Evolutionary conservation across 2,113 vertebrate genomes (phyloP).

Genomic region (Microcebus ravelobensis): DNA sequence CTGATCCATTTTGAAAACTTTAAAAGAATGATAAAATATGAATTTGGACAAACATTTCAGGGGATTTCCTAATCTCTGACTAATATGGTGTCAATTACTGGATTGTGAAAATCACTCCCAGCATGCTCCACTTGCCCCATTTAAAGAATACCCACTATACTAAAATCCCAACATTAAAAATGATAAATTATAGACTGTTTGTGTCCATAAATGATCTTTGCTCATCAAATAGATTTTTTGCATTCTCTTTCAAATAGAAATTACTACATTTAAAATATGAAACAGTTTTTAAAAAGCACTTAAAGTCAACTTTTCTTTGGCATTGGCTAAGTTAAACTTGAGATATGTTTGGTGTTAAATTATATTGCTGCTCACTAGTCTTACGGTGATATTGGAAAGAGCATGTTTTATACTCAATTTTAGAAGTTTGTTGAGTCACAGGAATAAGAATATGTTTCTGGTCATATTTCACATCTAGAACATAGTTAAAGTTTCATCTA

Average conservation of each 20-base stretch:
- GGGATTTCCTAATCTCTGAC: conserved; percentile 1
- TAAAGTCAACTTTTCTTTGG: neutral
- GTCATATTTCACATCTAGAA: neutral
- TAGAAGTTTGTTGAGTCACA: neutral
- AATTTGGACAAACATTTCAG: conserved; percentile 12
- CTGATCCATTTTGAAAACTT: conserved; percentile 27
- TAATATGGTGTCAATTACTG: neutral
- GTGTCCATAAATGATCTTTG: neutral
- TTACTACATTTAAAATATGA: conserved; percentile 17
- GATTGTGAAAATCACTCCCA: neutral
- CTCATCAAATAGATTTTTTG: neutral
- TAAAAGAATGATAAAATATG: neutral
- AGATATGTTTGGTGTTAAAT: neutral
- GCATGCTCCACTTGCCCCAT: neutral
- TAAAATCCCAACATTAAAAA: neutral
- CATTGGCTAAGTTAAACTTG: neutral
- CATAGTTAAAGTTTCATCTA: neutral
- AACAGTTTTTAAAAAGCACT: neutral
- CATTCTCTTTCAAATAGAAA: neutral
- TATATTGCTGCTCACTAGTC: neutral
- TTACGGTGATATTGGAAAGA: neutral
- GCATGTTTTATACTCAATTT: neutral
- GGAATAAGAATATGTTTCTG: neutral
- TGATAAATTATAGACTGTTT: neutral
- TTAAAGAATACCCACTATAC: neutral